A percentile compares a stretch with the other conserved stretches of the same genome.
Conservation (phyloP, 1,140 invertebrate genomes). For the Orchesella cincta region DNA sequence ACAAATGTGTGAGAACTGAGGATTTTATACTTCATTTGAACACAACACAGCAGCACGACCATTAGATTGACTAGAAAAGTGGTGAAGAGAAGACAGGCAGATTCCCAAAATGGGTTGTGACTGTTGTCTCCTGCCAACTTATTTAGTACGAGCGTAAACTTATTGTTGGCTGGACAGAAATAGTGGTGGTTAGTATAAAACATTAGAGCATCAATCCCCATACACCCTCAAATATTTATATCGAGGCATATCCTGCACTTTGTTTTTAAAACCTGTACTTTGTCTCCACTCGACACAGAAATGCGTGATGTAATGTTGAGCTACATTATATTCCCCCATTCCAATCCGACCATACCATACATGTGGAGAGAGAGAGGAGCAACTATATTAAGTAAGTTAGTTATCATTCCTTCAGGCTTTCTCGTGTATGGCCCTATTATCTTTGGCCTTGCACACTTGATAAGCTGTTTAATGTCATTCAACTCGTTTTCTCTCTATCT, state of each 20-base stretch:
- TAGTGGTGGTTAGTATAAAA: background rate
- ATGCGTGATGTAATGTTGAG: too few species aligned
- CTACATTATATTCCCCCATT: too few species aligned
- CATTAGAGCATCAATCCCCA: background rate
- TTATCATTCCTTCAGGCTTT: background rate
- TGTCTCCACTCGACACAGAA: too few species aligned
- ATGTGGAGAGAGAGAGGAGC: too few species aligned
- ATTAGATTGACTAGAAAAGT: background rate
- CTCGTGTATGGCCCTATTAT: background rate
- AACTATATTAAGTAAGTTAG: background rate
- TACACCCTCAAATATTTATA: background rate
- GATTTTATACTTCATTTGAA: too few species aligned
- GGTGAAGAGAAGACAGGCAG: background rate
- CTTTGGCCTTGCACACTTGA: background rate
- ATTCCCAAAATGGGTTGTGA: background rate
- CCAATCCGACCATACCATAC: too few species aligned
- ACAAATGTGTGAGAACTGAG: too few species aligned
- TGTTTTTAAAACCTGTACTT: background rate
- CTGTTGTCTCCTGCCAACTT: background rate
- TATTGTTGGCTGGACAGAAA: background rate
- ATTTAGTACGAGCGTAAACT: background rate
- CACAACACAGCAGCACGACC: too few species aligned
- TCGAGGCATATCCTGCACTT: background rate
- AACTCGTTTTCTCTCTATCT: background rate
- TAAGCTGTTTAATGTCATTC: conserved; percentile 4